Evolutionary conservation across 2,113 vertebrate genomes (phyloP).

Genomic region (Amblyopsis rosae): DNA sequence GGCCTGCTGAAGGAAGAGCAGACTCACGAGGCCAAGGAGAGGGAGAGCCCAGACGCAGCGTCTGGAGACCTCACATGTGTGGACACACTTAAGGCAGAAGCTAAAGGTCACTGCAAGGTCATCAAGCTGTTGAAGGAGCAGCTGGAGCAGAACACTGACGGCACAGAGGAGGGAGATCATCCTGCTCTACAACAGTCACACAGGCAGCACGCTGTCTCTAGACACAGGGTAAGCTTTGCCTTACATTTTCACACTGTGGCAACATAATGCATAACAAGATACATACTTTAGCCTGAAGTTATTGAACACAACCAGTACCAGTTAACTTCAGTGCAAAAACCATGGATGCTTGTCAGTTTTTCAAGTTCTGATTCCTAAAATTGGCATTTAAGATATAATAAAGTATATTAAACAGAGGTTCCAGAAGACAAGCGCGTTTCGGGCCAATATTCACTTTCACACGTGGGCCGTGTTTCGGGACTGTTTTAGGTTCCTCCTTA

Average conservation of each 20-base stretch:
- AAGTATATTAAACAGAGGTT: too few relatives aligned
- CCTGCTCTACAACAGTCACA: conserved; percentile 23
- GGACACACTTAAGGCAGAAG: conserved; percentile 72
- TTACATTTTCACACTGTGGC: not conserved
- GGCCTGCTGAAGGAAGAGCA: conserved; percentile 77
- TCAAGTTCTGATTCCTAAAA: too few relatives aligned
- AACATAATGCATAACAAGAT: too few relatives aligned
- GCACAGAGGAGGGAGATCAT: conserved; percentile 43
- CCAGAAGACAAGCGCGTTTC: too few relatives aligned
- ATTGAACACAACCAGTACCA: too few relatives aligned
- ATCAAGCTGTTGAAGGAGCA: conserved; percentile 68
- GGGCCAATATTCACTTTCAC: too few relatives aligned
- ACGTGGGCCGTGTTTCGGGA: too few relatives aligned
- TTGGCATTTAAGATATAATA: too few relatives aligned
- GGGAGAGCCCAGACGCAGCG: conserved; percentile 69
- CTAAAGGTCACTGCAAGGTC: conserved; percentile 63
- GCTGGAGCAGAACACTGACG: conserved; percentile 57
- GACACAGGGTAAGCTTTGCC: conserved; percentile 38
- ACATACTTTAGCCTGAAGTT: too few relatives aligned
- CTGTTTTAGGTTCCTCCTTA: too few relatives aligned
- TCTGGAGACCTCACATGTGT: conserved; percentile 73
- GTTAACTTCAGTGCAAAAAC: too few relatives aligned
- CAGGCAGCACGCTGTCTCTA: conserved; percentile 14
- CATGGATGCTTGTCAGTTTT: too few relatives aligned
- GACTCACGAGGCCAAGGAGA: conserved; percentile 70